phyloP scores from a whole-genome alignment of 2,888 invertebrate species.

The Kryphioiulus occultus region DNA sequence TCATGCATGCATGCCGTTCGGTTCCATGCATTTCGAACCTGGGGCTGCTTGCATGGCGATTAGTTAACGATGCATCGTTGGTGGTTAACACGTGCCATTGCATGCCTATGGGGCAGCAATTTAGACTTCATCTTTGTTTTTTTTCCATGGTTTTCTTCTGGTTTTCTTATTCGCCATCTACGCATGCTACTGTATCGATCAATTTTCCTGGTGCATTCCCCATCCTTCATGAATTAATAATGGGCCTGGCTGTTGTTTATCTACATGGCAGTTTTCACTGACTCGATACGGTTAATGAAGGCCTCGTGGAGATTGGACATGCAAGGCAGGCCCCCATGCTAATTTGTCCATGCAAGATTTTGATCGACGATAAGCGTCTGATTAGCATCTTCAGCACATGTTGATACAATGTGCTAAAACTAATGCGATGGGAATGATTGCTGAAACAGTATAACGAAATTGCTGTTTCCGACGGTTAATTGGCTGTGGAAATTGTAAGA shows the following conservation, averaged over 20 bases:
- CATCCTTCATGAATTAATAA: neutral
- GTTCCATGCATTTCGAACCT: neutral
- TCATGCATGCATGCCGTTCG: neutral
- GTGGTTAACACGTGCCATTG: neutral
- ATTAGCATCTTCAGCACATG: neutral
- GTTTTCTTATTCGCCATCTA: neutral
- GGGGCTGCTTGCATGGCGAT: neutral
- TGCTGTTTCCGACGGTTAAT: too few species aligned
- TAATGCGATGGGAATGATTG: too few species aligned
- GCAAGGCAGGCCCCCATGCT: neutral
- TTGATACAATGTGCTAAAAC: too few species aligned
- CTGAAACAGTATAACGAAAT: too few species aligned
- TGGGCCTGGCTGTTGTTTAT: neutral
- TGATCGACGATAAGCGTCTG: neutral
- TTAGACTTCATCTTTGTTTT: neutral
- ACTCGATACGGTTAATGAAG: neutral
- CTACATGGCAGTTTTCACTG: neutral
- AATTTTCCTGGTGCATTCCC: neutral
- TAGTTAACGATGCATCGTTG: neutral
- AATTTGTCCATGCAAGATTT: neutral
- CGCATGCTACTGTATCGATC: neutral
- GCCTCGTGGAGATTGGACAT: neutral
- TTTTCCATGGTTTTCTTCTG: neutral
- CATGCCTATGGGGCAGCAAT: neutral
- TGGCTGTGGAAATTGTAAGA: too few species aligned